Evolutionary conservation across 1,140 invertebrate genomes (phyloP), one percentile per base, ranked within the genome.

Genomic region (Cydia amplana): DNA sequence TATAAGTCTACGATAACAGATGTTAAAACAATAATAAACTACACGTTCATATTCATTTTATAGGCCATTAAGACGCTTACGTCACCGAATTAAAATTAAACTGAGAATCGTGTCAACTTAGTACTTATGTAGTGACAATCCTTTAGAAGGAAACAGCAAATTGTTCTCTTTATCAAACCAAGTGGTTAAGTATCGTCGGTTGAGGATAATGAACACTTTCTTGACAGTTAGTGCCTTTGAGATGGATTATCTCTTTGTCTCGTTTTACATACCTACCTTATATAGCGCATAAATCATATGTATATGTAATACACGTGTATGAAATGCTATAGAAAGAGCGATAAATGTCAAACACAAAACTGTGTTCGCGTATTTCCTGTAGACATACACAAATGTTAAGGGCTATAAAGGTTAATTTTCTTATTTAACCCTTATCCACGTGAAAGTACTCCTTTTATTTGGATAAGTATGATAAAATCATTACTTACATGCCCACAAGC

Each of bases 201-300:
- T 32, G 32, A 70, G n/a, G 65, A 70, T 70, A 70, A 70, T 70
- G 65, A 20, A 18, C 32, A 70, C 65, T 70, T 70, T 70, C 64
- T 70, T 70, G 65, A 70, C 65, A 36, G 28, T n/a, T 16, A 67
- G 28, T 67, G 40, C 32, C 36, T 40, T 40, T 43, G 32, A 70
- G 32, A 70, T 36, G 64, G 64, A 70, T 70, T 70, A 70, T 40
- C 65, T 70, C 23, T n/a, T 70, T 70, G 65, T 18, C 16, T 40
- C 23, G 16, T 12, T 25, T 10, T 64, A 55, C 51, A 18, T 6
- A 4, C n/a, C n/a, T 18, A 18, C n/a, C 51, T 55, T 9, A 40
- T 40, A 40, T 20, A 18, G 16, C n/a, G 1, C n/a, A 18, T 55
- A 49, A 14, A 67, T 28, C 9, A 67, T 46, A 46, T 46, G 1